A percentile compares a stretch with the other conserved stretches of the same genome.
Conservation (phyloP, 2,888 invertebrate genomes). For the Euplagia quadripunctaria region DNA sequence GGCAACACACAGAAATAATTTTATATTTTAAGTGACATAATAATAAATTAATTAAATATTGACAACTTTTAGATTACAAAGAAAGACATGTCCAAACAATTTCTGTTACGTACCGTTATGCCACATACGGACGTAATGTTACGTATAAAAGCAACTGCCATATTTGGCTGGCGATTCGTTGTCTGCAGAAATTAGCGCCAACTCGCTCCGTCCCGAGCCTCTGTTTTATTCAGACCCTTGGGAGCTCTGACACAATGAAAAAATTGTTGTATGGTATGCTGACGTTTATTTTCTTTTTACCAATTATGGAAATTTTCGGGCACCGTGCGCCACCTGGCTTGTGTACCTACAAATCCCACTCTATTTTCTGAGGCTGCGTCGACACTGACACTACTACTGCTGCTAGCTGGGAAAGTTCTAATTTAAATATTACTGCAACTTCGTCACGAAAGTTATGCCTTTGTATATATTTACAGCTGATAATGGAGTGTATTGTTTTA, state of each 20-base stretch:
- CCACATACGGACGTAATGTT: constrained; percentile 31
- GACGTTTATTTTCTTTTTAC: constrained; percentile 72
- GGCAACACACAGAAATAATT: neutral
- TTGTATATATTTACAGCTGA: constrained; percentile 19
- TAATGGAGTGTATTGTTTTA: constrained; percentile 47
- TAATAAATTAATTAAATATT: neutral
- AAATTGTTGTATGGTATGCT: constrained; percentile 76
- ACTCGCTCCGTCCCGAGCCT: constrained; percentile 71
- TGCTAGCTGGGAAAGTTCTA: constrained; percentile 65
- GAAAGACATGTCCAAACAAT: constrained; percentile 14
- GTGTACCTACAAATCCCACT: constrained; percentile 37
- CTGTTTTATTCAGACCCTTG: constrained; percentile 82
- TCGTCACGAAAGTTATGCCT: constrained; percentile 32
- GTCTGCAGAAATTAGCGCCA: constrained; percentile 75
- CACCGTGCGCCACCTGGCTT: constrained; percentile 74
- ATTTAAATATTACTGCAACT: constrained; percentile 69
- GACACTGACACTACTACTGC: constrained; percentile 55
- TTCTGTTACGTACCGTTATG: constrained; percentile 1
- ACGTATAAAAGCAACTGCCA: constrained; percentile 59
- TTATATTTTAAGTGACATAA: too few relatives aligned
- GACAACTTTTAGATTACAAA: neutral
- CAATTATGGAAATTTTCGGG: constrained; percentile 79
- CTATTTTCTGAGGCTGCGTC: constrained; percentile 58
- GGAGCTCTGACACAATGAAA: constrained; percentile 79
- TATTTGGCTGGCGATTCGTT: constrained; percentile 67